These are phyloP conservation scores for Sminthurides aquaticus DNA, from an alignment of 2,888 invertebrate species.

Conservation along the genomic window DNA sequence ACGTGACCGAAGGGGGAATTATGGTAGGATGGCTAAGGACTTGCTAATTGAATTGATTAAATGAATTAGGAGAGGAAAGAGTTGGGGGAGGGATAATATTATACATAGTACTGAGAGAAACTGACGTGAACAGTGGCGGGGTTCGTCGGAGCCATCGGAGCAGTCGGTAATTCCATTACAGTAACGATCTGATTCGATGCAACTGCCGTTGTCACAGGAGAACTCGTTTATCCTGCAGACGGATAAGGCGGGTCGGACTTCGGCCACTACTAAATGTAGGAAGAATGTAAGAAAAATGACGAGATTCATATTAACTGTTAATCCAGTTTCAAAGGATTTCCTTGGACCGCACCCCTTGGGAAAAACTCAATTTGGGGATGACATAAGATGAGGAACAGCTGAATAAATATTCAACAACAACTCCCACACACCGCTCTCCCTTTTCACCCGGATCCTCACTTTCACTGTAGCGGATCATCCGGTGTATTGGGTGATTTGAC, in stretches of 20 bases:
- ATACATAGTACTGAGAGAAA: slow-evolving; percentile 43
- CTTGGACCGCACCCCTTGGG: neutral
- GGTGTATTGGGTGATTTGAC: neutral
- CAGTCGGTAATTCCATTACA: slow-evolving; percentile 73
- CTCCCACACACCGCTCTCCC: neutral
- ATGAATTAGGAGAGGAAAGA: neutral
- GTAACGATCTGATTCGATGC: slow-evolving; percentile 49
- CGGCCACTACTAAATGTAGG: neutral
- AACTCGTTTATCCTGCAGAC: slow-evolving; percentile 56
- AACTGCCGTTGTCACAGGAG: slow-evolving; percentile 56
- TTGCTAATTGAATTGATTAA: neutral
- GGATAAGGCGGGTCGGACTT: neutral
- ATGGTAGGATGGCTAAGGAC: neutral
- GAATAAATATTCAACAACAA: neutral
- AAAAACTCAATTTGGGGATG: neutral
- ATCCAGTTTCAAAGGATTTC: neutral
- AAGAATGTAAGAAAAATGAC: neutral
- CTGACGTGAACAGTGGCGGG: slow-evolving; percentile 69
- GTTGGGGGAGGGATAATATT: neutral
- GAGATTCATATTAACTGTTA: neutral
- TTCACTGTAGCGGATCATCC: neutral
- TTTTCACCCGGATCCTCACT: neutral
- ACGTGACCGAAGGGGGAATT: neutral
- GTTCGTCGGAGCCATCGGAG: slow-evolving; percentile 69
- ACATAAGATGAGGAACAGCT: neutral